Evolutionary conservation across 2,888 invertebrate species (phyloP).

Genomic region (Phaonia tiefii): DNA sequence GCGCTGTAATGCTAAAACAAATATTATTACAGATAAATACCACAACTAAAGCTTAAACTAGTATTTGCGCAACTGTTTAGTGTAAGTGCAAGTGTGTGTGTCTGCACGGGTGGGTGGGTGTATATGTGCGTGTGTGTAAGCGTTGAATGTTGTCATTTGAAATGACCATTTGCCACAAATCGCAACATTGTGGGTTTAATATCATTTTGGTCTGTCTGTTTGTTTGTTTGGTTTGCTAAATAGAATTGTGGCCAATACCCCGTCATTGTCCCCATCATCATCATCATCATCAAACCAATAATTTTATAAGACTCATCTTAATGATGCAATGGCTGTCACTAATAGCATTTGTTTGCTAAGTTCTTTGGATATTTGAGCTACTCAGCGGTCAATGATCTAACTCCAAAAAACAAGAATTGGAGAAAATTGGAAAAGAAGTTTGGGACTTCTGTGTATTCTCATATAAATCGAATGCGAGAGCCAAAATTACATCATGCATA

Average conservation of each 20-base stretch:
- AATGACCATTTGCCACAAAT: slow-evolving; percentile 56
- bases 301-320: slow-evolving; percentile 54
- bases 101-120: background rate
- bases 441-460: too few relatives aligned
- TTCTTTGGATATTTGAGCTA: slow-evolving; percentile 46
- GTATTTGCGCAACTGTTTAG: too few relatives aligned
- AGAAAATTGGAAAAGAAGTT: too few relatives aligned
- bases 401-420: too few relatives aligned
- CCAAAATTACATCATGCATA: too few relatives aligned
- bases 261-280: slow-evolving; percentile 33
- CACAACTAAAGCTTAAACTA: slow-evolving; percentile 46
- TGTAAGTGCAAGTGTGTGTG: slow-evolving; percentile 39
- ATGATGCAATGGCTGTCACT: slow-evolving; percentile 55
- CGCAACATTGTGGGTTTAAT: slow-evolving; percentile 58
- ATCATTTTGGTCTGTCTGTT: slow-evolving; percentile 33
- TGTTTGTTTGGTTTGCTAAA: slow-evolving; percentile 13
- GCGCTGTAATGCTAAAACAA: slow-evolving; percentile 20
- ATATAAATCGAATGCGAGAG: too few relatives aligned
- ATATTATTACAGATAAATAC: slow-evolving; percentile 46
- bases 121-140: slow-evolving; percentile 23
- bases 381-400: too few relatives aligned
- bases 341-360: slow-evolving; percentile 53
- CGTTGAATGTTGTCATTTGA: slow-evolving; percentile 48
- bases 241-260: background rate
- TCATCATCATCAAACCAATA: slow-evolving; percentile 50